A percentile compares a stretch with the other conserved stretches of the same genome.
Evolutionary conservation across 2,113 vertebrate genomes (phyloP).

Genomic region (Bos taurus): ARS-UCD2.0 NC_037340.1:50352501-50353000

Average conservation of each 20-base stretch:
- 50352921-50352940: not conserved
- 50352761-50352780: not conserved
- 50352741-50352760: not conserved
- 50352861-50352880: not conserved
- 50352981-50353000: not conserved
- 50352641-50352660: not conserved
- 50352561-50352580: not conserved
- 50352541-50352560: not conserved
- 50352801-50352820: not conserved
- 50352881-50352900: not conserved
- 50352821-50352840: not conserved
- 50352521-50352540: not conserved
- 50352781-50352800: not conserved
- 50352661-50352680: not conserved
- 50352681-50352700: not conserved
- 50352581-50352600: not conserved
- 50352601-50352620: not conserved
- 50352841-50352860: not conserved
- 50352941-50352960: not conserved
- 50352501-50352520: not conserved
- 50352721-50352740: not conserved
- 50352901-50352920: not conserved
- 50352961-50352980: not conserved
- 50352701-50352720: not conserved
- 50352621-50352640: not conserved